A percentile compares a stretch with the other conserved stretches of the same genome.
Evolutionary conservation across 2,888 invertebrate species (phyloP).

Genomic region (Baronia brevicornis): DNA sequence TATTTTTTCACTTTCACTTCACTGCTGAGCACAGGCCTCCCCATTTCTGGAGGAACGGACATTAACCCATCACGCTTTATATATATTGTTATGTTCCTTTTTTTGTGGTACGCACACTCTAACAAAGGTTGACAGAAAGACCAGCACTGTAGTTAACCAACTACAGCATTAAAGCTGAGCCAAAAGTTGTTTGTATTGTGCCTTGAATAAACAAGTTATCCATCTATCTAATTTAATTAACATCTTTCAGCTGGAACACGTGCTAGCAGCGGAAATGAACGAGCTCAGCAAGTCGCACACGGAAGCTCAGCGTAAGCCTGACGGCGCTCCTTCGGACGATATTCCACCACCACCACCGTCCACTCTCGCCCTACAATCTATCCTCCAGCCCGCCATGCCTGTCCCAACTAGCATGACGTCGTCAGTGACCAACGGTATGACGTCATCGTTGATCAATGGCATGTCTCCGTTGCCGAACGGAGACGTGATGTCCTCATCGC

Average conservation of each 20-base stretch:
- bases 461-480: conserved; percentile 25
- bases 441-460: conserved; percentile 25
- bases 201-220: no score
- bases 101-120: no score
- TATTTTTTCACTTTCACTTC: no score
- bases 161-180: no score
- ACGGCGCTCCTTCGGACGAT: conserved; percentile 62
- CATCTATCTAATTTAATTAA: no score
- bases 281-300: conserved; percentile 54
- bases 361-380: conserved; percentile 45
- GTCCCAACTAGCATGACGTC: conserved; percentile 35
- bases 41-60: no score
- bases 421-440: conserved; percentile 25
- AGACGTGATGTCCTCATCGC: conserved; percentile 33
- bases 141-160: no score
- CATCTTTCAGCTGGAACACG: conserved; percentile 61
- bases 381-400: conserved; percentile 37
- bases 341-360: conserved; percentile 52
- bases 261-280: conserved; percentile 60
- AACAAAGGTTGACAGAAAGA: no score
- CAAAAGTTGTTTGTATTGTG: no score
- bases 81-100: no score
- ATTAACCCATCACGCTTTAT: no score
- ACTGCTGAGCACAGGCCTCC: no score
- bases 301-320: conserved; percentile 59